Percentiles rank a stretch among this genome's conserved stretches.
Evolutionary conservation across 2,113 vertebrate genomes (phyloP).

Genomic region (Pelecanus crispus): DNA sequence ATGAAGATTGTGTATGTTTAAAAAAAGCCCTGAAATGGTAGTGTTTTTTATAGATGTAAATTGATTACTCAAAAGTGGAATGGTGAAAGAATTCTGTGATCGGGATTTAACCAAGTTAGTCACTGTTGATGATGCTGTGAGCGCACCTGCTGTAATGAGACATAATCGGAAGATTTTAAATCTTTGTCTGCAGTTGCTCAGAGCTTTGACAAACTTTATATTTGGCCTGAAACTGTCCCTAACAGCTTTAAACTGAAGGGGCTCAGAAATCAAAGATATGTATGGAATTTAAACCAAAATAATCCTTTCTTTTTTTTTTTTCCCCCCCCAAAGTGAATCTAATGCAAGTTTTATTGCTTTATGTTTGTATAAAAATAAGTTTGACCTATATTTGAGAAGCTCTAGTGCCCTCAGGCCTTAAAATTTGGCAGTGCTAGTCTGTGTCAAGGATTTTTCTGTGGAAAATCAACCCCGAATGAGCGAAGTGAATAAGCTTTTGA

Average conservation of each 20-base stretch:
- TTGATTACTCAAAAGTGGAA: background rate
- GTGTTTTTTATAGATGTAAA: background rate
- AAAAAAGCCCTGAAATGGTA: background rate
- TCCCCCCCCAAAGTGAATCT: background rate
- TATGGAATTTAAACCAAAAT: background rate
- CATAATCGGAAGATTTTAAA: background rate
- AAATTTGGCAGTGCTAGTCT: background rate
- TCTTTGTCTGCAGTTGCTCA: background rate
- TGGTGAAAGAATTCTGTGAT: background rate
- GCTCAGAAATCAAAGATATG: background rate
- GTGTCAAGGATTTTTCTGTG: conserved; percentile 11
- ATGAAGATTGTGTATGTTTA: background rate
- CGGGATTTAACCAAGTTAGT: background rate
- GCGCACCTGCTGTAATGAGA: background rate
- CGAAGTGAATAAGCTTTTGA: background rate
- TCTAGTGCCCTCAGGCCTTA: background rate
- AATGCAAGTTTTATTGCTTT: background rate
- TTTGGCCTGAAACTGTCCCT: background rate
- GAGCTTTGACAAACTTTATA: background rate
- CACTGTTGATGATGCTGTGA: background rate
- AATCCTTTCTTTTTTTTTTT: background rate
- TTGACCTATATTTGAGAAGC: conserved; percentile 3
- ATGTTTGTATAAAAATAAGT: background rate
- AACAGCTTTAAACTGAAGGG: background rate
- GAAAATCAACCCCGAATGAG: background rate